Base-by-base conservation (phyloP, 37 sponge, comb jelly and placozoan species). In the Beroe forskalii region DNA sequence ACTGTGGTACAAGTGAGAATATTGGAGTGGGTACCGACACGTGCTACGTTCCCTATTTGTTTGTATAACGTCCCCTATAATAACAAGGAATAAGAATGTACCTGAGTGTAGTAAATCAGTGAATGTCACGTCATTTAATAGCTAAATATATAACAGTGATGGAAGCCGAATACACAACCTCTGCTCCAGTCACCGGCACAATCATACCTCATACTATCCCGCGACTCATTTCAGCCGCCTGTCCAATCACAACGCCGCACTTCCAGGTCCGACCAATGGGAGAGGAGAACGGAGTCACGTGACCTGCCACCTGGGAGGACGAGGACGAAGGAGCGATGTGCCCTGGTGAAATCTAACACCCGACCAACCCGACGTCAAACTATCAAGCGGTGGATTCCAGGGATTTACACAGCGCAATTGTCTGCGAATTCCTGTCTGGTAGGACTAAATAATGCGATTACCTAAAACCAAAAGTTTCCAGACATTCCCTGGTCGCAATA, bases 271-370 rank as follows among this genome's bases (percentile, higher is more conserved):
- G 55, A 48, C 55, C 55, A 48, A 48, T 48, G 55, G 12, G 12
- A 48, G 12, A 6, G 12, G 55, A 48, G 55, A 17, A 12, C 12
- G 6, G 55, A 17, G 55, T 12, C 55, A 48, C 55, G 55, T 48
- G 72, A 69, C 17, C 30, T 19, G 38, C 20, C 72, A 69, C 72
- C 33, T 35, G 72, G 32, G 33, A 69, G 32, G 72, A 69, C 72
- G 39, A 19, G 31, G 66, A 69, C 72, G 28, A 69, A 69, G 39
- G 72, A 69, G 72, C 72, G 72, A 32, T 69, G 72, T 69, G 72
- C 72, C 72, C 72, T 69, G 72, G 37, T 69, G 72, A 69, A 69
- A 69, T 69, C 72, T 14, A 36, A 69, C 32, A 69, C 72, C 72
- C 33, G 37, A 69, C 72, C 55, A 17, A 17, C 55, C 55, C 55